Evolutionary conservation across 2,888 invertebrate species (phyloP), one percentile per base, ranked within the genome.

Genomic region (Pristionchus arcanus): DNA sequence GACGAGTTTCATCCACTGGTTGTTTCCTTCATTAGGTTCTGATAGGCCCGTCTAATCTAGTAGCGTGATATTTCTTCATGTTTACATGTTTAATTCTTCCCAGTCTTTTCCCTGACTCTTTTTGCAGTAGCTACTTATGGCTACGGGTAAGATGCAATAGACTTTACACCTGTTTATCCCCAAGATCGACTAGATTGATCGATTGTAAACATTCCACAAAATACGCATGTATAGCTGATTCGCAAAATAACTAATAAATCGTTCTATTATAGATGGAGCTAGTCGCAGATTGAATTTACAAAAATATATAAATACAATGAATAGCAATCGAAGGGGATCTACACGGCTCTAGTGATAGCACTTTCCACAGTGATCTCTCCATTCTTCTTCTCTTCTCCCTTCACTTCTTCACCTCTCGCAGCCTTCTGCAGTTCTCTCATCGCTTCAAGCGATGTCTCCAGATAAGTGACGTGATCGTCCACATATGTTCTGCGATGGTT

Each of bases 391-490:
- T 74, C 74, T 25, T 37, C 37, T 1, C 31, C 53, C 53, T 83
- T 83, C 53, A 49, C 37, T 28, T 21, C 55, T 11, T 85, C 84
- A 59, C 59, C 59, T 59, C 84, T 85, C 31, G 84, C 55, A 4
- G 31, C 71, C 13, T 34, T 71, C 68, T 87, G 87, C 68, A 87
- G 49, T 53, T 87, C 87, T 49, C 55, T 66, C 87, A 87, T 87
- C 13, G 87, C 87, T 11, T 7, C 68, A 16, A 87, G 49, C 21
- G 68, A 68, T 9, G 66, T 87, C 87, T 87, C 87, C 53, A 87
- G 87, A 71, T 87, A 87, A 7, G n/a, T n/a, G 15, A 87, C 87
- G 49, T 87, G 87, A 68, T 87, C 87, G 55, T 87, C 87, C 37
- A 87, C 87, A 31, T 87, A 85, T 4, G 84, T 85, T 34, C 84